Base-by-base conservation (phyloP, 2,797 vertebrate species). In the Propithecus perrieri region DNA sequence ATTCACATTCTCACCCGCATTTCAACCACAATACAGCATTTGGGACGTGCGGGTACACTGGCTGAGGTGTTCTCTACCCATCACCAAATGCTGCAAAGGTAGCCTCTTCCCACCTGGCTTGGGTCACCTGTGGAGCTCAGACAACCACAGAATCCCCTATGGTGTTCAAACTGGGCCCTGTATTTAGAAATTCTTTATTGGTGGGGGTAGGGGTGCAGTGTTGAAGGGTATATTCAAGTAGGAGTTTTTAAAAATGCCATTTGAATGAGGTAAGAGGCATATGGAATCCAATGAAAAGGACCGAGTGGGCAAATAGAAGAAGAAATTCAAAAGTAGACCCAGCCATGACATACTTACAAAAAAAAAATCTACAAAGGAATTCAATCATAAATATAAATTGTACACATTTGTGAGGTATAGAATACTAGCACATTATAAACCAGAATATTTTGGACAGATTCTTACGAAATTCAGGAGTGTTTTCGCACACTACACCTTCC, bases 201-300 rank as follows among this genome's bases (percentile, higher is more conserved):
- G 63, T 4, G 3, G 4, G 1, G 0, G 12, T 41, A 14, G 20
- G 18, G 30, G 4, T 18, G 7, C 43, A 43, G 43, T 8, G 43
- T 22, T 59, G 28, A 33, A 55, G 18, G 20, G 30, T 18, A 6
- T 65, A 76, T 35, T 89, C 33, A 94, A 81, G 76, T 17, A 15
- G 28, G 59, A 61, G 43, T 24, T 53, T 43, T 57, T 79, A 2
- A 85, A 95, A 71, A 83, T 22, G 30, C 61, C 41, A 46, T 30
- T 72, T 94, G 50, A 89, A 74, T 83, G 46, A 67, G 46, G 33
- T 81, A 38, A 93, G 53, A 86, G 20, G 48, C 41, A 50, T 24
- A 59, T 41, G 38, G 20, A 94, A 84, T 63, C 79, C 55, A 76
- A 35, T 65, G 17, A n/a, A 26, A 91, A 48, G 12, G 18, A 71